Percentiles rank a stretch among this genome's conserved stretches.
Conservation (phyloP, 2,888 invertebrate genomes). For the Euplagia quadripunctaria region DNA sequence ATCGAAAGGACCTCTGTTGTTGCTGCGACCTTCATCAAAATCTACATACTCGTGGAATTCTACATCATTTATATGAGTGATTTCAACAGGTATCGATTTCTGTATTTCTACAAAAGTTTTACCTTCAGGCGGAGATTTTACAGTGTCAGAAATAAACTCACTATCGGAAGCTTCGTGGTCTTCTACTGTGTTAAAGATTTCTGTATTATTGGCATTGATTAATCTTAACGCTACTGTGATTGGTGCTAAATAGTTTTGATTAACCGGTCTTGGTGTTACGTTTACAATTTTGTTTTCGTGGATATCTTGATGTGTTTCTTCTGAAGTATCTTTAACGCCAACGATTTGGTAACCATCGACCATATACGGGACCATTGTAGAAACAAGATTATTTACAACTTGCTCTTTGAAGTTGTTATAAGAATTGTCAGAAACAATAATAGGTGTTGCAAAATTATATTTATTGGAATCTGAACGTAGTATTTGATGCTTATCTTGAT, state of each 20-base stretch:
- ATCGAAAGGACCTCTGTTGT: conserved; percentile 65
- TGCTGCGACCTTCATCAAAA: conserved; percentile 76
- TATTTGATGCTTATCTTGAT: conserved; percentile 54
- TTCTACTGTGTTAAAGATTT: conserved; percentile 72
- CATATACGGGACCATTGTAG: conserved; percentile 81
- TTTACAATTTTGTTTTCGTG: conserved; percentile 65
- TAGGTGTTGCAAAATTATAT: conserved; percentile 79
- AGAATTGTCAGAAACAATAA: conserved; percentile 78
- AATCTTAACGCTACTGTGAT: conserved; percentile 88
- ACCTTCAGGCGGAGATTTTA: conserved; percentile 73
- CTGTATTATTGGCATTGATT: conserved; percentile 79
- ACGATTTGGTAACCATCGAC: conserved; percentile 80
- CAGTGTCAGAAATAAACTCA: conserved; percentile 73
- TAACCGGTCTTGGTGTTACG: conserved; percentile 87
- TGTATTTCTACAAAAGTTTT: conserved; percentile 89
- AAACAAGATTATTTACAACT: conserved; percentile 75
- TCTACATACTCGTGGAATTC: conserved; percentile 81
- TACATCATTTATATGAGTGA: conserved; percentile 81
- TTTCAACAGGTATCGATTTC: conserved; percentile 88
- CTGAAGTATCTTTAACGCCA: conserved; percentile 70
- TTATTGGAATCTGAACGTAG: conserved; percentile 61
- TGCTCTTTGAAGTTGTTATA: conserved; percentile 70
- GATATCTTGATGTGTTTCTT: conserved; percentile 55
- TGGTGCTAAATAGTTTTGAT: conserved; percentile 87
- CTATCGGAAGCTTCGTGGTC: conserved; percentile 78